Percentiles rank a stretch among this genome's conserved stretches.
Evolutionary conservation across 2,113 vertebrate species (phyloP).

Genomic region (Tenebrosternarchus preto): DNA sequence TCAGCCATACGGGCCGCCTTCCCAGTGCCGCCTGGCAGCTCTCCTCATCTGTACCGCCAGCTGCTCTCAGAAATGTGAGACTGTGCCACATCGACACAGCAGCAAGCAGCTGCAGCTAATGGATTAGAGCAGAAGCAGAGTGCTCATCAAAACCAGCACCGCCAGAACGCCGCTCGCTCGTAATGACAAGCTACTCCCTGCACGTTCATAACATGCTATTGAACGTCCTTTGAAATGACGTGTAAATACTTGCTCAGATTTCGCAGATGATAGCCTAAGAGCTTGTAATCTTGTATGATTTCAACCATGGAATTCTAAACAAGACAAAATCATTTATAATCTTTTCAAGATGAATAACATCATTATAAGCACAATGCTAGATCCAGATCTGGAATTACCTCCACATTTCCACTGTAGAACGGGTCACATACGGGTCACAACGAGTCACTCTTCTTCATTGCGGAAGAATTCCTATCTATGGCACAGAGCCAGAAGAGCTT

Average conservation of each 20-base stretch:
- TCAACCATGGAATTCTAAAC: not conserved
- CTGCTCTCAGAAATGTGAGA: constrained; percentile 27
- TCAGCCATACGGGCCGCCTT: not conserved
- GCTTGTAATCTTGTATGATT: not conserved
- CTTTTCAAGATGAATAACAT: not conserved
- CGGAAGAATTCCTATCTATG: constrained; percentile 34
- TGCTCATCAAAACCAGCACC: constrained; percentile 19
- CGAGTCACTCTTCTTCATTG: constrained; percentile 17
- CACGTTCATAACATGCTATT: not conserved
- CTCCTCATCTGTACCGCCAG: not conserved
- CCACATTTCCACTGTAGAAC: constrained; percentile 24
- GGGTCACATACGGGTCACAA: not conserved
- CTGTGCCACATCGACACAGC: constrained; percentile 35
- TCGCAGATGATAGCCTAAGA: not conserved
- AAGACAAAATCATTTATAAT: not conserved
- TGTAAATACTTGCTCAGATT: not conserved
- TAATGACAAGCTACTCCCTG: constrained; percentile 8
- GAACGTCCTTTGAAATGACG: not conserved
- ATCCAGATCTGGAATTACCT: constrained; percentile 13
- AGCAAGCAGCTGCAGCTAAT: constrained; percentile 31
- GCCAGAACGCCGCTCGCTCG: not conserved
- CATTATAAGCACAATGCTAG: not conserved
- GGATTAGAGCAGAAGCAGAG: constrained; percentile 8
- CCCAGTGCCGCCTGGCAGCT: constrained; percentile 2
- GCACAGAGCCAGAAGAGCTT: constrained; percentile 26